Evolutionary conservation across 2,113 vertebrate species (phyloP).

Genomic region (Loxodonta africana): DNA sequence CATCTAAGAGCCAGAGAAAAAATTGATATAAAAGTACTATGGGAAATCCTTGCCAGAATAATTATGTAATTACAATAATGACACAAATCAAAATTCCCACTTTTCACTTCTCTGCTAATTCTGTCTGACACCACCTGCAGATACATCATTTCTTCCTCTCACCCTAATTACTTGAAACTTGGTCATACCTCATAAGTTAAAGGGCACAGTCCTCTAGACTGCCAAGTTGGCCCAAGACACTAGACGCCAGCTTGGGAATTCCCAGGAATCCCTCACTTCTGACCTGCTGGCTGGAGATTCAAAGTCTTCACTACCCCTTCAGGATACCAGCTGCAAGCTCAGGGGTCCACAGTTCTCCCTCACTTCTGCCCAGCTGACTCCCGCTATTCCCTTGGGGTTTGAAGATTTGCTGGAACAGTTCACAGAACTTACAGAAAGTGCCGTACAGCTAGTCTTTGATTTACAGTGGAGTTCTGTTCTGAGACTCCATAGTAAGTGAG

Average conservation of each 20-base stretch:
- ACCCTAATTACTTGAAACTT: not conserved
- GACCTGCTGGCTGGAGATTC: not conserved
- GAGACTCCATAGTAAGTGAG: not conserved
- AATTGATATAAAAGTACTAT: not conserved
- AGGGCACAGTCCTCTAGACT: not conserved
- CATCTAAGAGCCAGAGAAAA: not conserved
- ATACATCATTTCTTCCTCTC: not conserved
- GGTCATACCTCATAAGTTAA: not conserved
- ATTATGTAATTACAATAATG: not conserved
- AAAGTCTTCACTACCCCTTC: not conserved
- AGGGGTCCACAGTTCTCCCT: not conserved
- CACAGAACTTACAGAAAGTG: not conserved
- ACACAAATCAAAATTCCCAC: not conserved
- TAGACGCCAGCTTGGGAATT: not conserved
- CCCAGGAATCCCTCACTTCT: not conserved
- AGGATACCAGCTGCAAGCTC: not conserved
- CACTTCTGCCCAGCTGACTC: not conserved
- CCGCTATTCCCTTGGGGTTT: not conserved
- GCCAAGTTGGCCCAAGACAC: not conserved
- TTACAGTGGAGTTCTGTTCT: not conserved
- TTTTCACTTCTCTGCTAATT: not conserved
- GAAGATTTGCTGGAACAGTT: not conserved
- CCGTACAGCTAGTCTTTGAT: not conserved
- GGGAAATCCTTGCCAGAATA: not conserved
- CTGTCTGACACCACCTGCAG: not conserved